phyloP scores from a whole-genome alignment of 2,113 vertebrate species.

The Melanerpes aurifrons region DNA sequence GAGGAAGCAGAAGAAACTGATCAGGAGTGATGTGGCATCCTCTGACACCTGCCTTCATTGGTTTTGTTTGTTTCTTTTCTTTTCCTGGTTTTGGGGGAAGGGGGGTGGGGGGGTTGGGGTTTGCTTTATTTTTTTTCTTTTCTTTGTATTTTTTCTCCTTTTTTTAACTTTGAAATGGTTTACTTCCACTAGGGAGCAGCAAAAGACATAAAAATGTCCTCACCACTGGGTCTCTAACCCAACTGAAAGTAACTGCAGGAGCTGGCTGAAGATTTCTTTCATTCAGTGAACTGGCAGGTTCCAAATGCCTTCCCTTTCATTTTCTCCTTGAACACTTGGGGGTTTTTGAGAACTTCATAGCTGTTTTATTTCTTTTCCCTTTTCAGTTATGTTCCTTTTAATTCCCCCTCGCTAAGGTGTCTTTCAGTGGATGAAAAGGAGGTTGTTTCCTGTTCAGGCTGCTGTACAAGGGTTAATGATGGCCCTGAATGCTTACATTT shows the following conservation, averaged over 20 bases:
- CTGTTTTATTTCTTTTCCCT: not conserved
- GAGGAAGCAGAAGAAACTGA: not conserved
- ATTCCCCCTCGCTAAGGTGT: too few relatives aligned
- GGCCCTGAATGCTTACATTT: not conserved
- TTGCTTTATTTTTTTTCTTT: too few relatives aligned
- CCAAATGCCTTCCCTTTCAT: not conserved
- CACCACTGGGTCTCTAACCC: not conserved
- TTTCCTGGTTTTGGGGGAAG: not conserved
- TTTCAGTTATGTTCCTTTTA: not conserved
- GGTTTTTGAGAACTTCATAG: not conserved
- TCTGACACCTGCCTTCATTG: not conserved
- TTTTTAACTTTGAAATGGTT: not conserved
- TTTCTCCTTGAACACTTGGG: not conserved
- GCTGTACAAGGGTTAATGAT: not conserved
- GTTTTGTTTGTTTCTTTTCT: not conserved
- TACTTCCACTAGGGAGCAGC: constrained; percentile 70
- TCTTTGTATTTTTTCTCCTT: too few relatives aligned
- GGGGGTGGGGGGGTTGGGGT: too few relatives aligned
- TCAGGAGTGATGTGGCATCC: not conserved
- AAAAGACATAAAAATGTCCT: constrained; percentile 48
- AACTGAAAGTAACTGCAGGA: not conserved
- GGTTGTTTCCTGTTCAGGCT: not conserved
- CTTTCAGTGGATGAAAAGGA: not conserved
- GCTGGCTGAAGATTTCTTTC: not conserved
- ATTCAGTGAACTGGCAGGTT: not conserved